Evolutionary conservation across 2,797 vertebrate species (phyloP).

Genomic region (Typhlichthys subterraneus): DNA sequence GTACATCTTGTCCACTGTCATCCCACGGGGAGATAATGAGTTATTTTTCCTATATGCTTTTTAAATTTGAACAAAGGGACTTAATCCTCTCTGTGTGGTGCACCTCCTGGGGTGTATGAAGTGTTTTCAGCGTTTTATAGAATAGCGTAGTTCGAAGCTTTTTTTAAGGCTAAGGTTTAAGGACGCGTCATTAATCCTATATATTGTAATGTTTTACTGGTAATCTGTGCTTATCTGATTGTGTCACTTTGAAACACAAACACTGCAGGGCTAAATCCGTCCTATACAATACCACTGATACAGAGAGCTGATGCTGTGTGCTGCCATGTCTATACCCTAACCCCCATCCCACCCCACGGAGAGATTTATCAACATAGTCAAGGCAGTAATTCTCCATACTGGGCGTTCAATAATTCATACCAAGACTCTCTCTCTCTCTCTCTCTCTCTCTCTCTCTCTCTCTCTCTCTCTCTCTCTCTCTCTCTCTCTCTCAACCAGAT

Average conservation of each 20-base stretch:
- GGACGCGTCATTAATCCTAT: background rate
- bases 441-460: conserved; percentile 14
- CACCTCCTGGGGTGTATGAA: conserved; percentile 39
- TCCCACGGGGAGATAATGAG: conserved; percentile 63
- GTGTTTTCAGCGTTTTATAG: conserved; percentile 33
- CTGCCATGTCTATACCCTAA: background rate
- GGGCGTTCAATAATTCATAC: conserved; percentile 67
- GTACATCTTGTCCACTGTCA: conserved; percentile 51
- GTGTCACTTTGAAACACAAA: conserved; percentile 34
- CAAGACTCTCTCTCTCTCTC: conserved; percentile 24
- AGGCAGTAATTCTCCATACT: conserved; percentile 53
- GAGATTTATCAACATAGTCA: conserved; percentile 50
- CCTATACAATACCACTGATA: conserved; percentile 32
- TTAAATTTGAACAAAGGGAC: conserved; percentile 48
- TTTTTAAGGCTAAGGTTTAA: too few species aligned
- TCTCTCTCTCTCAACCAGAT: conserved; percentile 40
- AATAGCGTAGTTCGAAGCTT: background rate
- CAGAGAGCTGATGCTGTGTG: conserved; percentile 29
- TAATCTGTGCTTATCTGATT: conserved; percentile 41
- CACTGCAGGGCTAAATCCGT: conserved; percentile 15
- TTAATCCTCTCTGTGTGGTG: conserved; percentile 44
- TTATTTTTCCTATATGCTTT: conserved; percentile 39
- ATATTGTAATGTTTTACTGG: conserved; percentile 25
- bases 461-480: background rate
- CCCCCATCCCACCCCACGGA: background rate